Evolutionary conservation across 1,140 invertebrate species (phyloP), one percentile per base, ranked within the genome.

Genomic region (Eumaeus atala): DNA sequence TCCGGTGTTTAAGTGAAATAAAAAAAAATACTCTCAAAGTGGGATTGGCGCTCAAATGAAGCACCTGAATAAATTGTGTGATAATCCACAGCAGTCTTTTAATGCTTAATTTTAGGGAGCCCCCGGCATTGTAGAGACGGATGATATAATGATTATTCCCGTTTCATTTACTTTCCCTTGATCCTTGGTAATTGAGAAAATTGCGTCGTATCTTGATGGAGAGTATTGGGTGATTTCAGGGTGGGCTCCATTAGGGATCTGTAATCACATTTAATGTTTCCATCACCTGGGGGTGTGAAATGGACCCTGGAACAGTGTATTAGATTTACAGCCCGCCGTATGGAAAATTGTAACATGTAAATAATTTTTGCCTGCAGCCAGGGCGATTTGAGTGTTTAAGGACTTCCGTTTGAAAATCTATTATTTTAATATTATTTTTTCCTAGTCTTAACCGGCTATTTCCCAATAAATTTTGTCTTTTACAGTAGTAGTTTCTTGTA

Each of bases 11-110:
- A 79, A 82, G 75, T 77, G 75, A 81, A 85, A 83, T 84, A 83
- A 83, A 81, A 40, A 28, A 28, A 44, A 81, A 82, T 76, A 81
- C 68, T 67, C 74, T 61, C 70, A 69, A 79, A 83, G 72, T 77
- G 77, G 77, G 64, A 81, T 77, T 70, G 77, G 71, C 70, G 72
- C 77, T 83, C 73, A 80, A 84, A 84, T 86, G 83, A 86, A 84
- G 80, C 80, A 84, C 79, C 83, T 84, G 83, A 84, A 86, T 86
- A 86, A 86, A 86, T 86, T 86, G 78, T 77, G 78, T 77, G 80
- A 84, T 86, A 86, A 86, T 86, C 80, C 78, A 60, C 57, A 77
- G 76, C 68, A 76, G 78, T 78, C 72, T 77, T 84, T 78, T 76
- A 84, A 83, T 83, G 76, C 71, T 83, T 84, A 77, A 75, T 77